These are phyloP conservation scores for Aporophyla nigra DNA, from an alignment of 2,888 invertebrate genomes.

Conservation along the genomic window DNA sequence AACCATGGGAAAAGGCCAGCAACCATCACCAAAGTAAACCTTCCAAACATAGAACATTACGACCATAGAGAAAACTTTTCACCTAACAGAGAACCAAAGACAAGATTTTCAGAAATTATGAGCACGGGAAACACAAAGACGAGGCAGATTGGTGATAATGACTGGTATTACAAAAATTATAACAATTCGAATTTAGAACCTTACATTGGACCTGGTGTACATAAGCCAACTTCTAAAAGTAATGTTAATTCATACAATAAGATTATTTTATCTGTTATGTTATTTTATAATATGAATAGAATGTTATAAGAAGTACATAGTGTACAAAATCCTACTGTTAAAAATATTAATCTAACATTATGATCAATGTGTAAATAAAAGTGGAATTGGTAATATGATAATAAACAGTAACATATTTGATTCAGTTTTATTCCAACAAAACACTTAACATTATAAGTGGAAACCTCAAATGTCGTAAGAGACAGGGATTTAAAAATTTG, in stretches of 20 bases:
- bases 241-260: slow-evolving; percentile 65
- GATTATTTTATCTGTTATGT: slow-evolving; percentile 52
- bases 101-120: slow-evolving; percentile 82
- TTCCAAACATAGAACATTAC: slow-evolving; percentile 83
- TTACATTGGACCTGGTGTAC: slow-evolving; percentile 86
- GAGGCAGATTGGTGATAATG: slow-evolving; percentile 90
- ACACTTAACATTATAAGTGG: slow-evolving; percentile 8
- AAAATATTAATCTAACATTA: slow-evolving; percentile 9
- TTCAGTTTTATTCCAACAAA: slow-evolving; percentile 46
- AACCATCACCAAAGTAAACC: slow-evolving; percentile 86
- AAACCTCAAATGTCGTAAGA: too few relatives aligned
- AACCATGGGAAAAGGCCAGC: slow-evolving; percentile 83
- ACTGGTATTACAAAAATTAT: slow-evolving; percentile 97
- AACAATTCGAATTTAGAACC: slow-evolving; percentile 91
- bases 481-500: too few relatives aligned
- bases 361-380: slow-evolving; percentile 54
- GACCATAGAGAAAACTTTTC: slow-evolving; percentile 80
- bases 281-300: slow-evolving; percentile 36
- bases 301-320: slow-evolving; percentile 24
- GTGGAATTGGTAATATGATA: slow-evolving; percentile 43
- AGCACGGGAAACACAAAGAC: slow-evolving; percentile 86
- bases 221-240: slow-evolving; percentile 70
- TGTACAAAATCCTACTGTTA: slow-evolving; percentile 20
- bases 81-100: slow-evolving; percentile 86
- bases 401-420: slow-evolving; percentile 41